Base-by-base conservation (phyloP, 1,140 invertebrate genomes). In the Tyrophagus putrescentiae region DNA sequence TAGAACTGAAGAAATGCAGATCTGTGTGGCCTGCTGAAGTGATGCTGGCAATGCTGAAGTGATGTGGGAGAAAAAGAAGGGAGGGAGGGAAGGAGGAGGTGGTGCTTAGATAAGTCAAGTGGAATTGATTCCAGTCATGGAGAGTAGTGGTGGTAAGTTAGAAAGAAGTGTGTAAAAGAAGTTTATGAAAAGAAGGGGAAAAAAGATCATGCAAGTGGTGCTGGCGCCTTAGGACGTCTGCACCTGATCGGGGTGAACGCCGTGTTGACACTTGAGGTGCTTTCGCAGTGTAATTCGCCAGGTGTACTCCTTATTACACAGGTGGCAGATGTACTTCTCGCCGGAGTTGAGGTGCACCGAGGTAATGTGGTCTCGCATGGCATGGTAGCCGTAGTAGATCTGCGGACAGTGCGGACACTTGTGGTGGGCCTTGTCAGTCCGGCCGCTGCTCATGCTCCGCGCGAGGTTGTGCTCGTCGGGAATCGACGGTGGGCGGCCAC, bases 271-370 rank as follows among this genome's bases (percentile, higher is more conserved):
- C 25, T 59, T 59, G 4, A 63, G 29, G 39, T 63, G 62, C 34
- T 63, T 63, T 7, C 48, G 62, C 3, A 63, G 32, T 23, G 44
- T 61, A 16, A 63, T 63, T n/a, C 65, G 65, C 67, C 67, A 68
- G 18, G 63, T 64, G 44, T 68, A 68, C 33, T 66, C 60, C 42
- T 68, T 68, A 21, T 66, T 63, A 39, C 67, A 68, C 28, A 67
- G 31, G 18, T 61, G 53, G 31, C 67, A 68, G 29, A 65, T 62
- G 39, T 68, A 68, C 57, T 65, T 68, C 5, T 60, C 61, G 36
- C 63, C 58, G 29, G 65, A 68, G n/a, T 64, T 64, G 13, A 65
- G 63, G 50, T 68, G 67, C 56, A 68, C 62, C n/a, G 48, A 54
- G n/a, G 62, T 63, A n/a, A 63, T 63, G 32, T 63, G 62, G 36